Conservation (phyloP, 2,113 vertebrate species). For the Sorex fumeus region DNA sequence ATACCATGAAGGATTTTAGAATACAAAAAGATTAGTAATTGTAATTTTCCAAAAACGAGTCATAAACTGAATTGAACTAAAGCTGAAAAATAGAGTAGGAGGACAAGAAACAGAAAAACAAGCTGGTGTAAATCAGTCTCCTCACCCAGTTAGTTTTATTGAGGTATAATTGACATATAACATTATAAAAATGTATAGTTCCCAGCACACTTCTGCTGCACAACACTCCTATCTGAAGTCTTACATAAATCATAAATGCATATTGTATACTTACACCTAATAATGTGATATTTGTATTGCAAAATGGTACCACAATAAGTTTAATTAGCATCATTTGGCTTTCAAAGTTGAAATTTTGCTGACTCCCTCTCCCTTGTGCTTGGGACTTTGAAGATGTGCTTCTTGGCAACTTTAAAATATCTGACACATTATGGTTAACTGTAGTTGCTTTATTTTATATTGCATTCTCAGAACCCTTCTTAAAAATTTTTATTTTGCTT, state of each 20-base stretch:
- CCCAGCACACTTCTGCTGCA: no score
- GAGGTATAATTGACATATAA: background rate
- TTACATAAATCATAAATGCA: no score
- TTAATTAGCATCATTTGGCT: background rate
- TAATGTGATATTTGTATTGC: no score
- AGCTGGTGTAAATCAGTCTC: background rate
- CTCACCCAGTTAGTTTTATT: background rate
- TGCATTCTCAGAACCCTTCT: background rate
- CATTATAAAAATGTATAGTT: background rate
- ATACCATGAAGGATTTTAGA: background rate
- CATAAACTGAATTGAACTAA: background rate
- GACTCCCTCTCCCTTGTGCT: no score
- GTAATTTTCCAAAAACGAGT: background rate
- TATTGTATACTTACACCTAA: no score
- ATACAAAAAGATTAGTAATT: background rate
- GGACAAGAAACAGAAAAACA: background rate
- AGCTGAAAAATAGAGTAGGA: background rate
- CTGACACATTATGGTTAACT: background rate
- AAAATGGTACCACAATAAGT: background rate
- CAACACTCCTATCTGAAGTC: no score
- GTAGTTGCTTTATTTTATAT: background rate
- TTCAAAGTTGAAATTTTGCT: no score
- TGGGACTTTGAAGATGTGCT: no score
- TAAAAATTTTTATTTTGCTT: background rate
- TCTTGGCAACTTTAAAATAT: no score